Conservation (phyloP, 2,797 vertebrate species). For the Diglossa cyanea region DNA sequence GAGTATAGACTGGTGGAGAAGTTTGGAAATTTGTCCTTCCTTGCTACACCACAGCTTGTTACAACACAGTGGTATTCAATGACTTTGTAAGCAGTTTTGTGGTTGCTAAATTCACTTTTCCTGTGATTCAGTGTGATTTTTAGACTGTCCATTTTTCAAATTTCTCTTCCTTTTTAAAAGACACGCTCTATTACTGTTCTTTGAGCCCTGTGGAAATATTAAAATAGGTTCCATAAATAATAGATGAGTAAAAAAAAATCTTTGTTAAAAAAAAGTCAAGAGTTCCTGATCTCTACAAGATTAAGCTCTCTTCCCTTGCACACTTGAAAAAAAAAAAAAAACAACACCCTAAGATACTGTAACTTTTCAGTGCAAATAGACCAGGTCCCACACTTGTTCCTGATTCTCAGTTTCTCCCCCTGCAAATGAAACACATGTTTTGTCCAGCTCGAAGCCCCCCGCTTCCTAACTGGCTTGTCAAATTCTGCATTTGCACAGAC, state of each 20-base stretch:
- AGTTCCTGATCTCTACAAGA: neutral
- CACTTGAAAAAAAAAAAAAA: neutral
- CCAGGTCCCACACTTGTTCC: neutral
- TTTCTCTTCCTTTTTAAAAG: neutral
- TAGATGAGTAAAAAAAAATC: neutral
- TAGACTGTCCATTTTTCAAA: neutral
- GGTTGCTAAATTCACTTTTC: neutral
- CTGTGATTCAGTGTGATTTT: neutral
- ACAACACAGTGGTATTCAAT: neutral
- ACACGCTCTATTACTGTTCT: neutral
- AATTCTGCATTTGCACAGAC: accelerated
- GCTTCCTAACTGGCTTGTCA: neutral
- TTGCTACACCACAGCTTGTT: neutral
- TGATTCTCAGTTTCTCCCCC: neutral
- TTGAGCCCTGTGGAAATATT: neutral
- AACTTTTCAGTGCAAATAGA: neutral
- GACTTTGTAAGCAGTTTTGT: neutral
- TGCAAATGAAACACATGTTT: neutral
- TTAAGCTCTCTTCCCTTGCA: neutral
- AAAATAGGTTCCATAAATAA: neutral
- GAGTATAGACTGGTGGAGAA: neutral
- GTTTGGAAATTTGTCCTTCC: neutral
- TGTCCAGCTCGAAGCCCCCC: accelerated
- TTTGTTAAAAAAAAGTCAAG: neutral
- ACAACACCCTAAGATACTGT: accelerated